A percentile compares a stretch with the other conserved stretches of the same genome.
Conservation (phyloP, 53 echinoderm and acorn worm genomes). For the Temnopleurus reevesii region DNA sequence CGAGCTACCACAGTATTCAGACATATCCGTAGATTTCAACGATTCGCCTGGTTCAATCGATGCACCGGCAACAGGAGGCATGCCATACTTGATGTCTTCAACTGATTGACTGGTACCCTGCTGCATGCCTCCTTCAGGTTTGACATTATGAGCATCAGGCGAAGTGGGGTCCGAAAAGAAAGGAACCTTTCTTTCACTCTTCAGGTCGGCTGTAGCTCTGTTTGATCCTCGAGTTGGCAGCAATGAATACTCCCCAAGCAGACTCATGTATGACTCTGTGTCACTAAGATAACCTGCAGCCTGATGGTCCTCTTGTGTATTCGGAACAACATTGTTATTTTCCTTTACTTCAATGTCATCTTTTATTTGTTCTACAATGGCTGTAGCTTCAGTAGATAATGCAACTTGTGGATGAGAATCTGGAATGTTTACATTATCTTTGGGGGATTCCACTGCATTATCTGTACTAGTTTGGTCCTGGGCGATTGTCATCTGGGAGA, state of each 20-base stretch:
- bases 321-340: neutral
- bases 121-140: neutral
- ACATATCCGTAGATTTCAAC: neutral
- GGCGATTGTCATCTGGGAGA: slow-evolving; percentile 62
- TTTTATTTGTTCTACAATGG: neutral
- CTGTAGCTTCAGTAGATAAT: slow-evolving; percentile 9
- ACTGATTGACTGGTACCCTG: neutral
- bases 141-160: neutral
- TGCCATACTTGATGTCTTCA: neutral
- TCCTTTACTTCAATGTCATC: neutral
- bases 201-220: slow-evolving; percentile 41
- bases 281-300: slow-evolving; percentile 74
- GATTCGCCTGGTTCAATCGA: neutral
- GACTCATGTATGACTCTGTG: slow-evolving; percentile 82
- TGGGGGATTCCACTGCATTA: neutral
- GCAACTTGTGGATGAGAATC: neutral
- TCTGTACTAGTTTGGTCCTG: neutral
- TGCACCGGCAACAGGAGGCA: neutral
- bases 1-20: slow-evolving; percentile 48
- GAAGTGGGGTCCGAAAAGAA: slow-evolving; percentile 43
- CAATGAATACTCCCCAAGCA: slow-evolving; percentile 84
- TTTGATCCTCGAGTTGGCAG: slow-evolving; percentile 72
- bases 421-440: neutral
- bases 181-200: neutral
- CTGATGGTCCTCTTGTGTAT: slow-evolving; percentile 6